Evolutionary conservation across 2,797 vertebrate genomes (phyloP).

Genomic region (Myoxocephalus aenaeus): DNA sequence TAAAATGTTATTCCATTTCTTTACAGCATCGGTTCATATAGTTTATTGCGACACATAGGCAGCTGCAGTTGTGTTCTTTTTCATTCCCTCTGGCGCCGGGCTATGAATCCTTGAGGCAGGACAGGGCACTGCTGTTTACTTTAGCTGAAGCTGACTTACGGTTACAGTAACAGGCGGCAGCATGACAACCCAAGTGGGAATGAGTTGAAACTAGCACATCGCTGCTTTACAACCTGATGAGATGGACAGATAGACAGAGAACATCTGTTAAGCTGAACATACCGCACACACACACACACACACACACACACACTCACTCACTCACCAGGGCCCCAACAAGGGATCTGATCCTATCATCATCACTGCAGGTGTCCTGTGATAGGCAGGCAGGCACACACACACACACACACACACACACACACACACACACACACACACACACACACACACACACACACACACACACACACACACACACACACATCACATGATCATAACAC

Average conservation of each 20-base stretch:
- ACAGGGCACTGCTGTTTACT: constrained; percentile 68
- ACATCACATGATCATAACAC: constrained; percentile 57
- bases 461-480: constrained; percentile 51
- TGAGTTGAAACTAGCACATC: constrained; percentile 54
- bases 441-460: constrained; percentile 63
- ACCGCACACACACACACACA: constrained; percentile 8
- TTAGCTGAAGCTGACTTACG: constrained; percentile 66
- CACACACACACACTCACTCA: constrained; percentile 29
- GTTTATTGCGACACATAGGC: constrained; percentile 38
- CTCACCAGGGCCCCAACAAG: constrained; percentile 35
- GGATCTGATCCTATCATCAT: constrained; percentile 36
- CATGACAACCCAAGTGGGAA: constrained; percentile 55
- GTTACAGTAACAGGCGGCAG: constrained; percentile 63
- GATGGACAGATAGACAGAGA: constrained; percentile 65
- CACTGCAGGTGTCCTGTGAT: constrained; percentile 67
- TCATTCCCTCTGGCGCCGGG: constrained; percentile 48
- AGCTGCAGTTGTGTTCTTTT: constrained; percentile 49
- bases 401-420: constrained; percentile 20
- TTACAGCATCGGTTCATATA: constrained; percentile 15
- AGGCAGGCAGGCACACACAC: constrained; percentile 51
- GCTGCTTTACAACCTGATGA: constrained; percentile 56
- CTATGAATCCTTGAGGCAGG: constrained; percentile 72
- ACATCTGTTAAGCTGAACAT: constrained; percentile 66
- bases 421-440: constrained; percentile 15
- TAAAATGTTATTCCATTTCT: constrained; percentile 34